phyloP scores from a whole-genome alignment of 2,113 vertebrate species.

The Henicopernis longicauda region DNA sequence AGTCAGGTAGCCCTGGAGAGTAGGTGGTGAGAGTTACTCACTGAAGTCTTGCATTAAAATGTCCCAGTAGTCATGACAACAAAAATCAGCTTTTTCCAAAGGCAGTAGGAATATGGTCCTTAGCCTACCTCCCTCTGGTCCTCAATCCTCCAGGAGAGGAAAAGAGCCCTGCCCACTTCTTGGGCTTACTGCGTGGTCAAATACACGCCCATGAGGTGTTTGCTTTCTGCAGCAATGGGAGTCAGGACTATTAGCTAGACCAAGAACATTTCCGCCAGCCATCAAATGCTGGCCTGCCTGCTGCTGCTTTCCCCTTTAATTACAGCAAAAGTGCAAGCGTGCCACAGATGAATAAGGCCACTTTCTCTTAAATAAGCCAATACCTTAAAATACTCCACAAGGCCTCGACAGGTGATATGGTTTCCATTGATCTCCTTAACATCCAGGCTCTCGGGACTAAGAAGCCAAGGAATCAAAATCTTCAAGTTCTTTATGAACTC shows the following conservation, averaged over 20 bases:
- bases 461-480: conserved; percentile 94
- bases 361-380: not conserved
- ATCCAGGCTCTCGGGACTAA: conserved; percentile 87
- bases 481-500: conserved; percentile 96
- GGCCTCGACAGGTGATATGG: conserved; percentile 94
- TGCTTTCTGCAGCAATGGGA: not conserved
- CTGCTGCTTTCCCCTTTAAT: not conserved
- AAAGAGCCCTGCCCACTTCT: not conserved
- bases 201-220: rapidly evolving
- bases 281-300: not conserved
- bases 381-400: conserved; percentile 98
- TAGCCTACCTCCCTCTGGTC: not conserved
- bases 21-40: conserved; percentile 43
- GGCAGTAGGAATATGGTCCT: not conserved
- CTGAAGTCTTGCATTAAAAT: not conserved
- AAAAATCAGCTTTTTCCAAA: not conserved
- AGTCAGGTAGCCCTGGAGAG: not conserved
- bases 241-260: not conserved
- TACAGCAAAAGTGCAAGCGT: not conserved
- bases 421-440: conserved; percentile 98
- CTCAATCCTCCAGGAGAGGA: not conserved
- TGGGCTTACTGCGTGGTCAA: not conserved
- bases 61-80: conserved; percentile 50
- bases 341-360: not conserved
- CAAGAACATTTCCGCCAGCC: not conserved